These are phyloP conservation scores for Hiodon tergisus DNA, from an alignment of 2,113 vertebrate genomes.

Conservation along the genomic window DNA sequence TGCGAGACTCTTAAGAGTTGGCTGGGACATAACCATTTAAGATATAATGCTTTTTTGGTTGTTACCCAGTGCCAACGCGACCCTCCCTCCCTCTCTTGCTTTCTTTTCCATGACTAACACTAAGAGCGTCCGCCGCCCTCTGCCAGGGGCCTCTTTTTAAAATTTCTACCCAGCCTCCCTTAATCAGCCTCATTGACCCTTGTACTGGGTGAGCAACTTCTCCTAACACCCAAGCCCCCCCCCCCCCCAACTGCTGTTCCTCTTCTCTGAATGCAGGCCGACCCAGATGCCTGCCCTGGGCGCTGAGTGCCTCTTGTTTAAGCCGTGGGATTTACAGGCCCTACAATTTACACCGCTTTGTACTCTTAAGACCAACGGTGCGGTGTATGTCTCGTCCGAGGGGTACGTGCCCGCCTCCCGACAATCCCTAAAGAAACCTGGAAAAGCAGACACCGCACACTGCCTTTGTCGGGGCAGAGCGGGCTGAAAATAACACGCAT, in stretches of 20 bases:
- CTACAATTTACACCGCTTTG: neutral
- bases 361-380: neutral
- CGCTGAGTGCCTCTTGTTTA: neutral
- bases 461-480: neutral
- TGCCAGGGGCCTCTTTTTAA: neutral
- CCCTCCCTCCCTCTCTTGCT: neutral
- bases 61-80: conserved; percentile 18
- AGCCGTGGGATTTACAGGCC: neutral
- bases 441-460: neutral
- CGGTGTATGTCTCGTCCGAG: neutral
- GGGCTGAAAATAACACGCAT: neutral
- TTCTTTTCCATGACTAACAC: neutral
- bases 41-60: conserved; percentile 7
- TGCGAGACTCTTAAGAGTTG: conserved; percentile 10
- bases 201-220: conserved; percentile 24
- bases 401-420: neutral
- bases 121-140: conserved; percentile 4
- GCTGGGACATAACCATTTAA: conserved; percentile 21
- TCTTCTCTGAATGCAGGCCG: neutral
- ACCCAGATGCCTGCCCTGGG: neutral
- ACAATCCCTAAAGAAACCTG: neutral
- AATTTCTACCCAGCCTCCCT: conserved; percentile 14
- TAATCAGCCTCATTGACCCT: conserved; percentile 21
- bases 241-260: neutral
- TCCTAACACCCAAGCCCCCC: conserved; percentile 18